Evolutionary conservation across 2,888 invertebrate species (phyloP).

Genomic region (Adela reaumurella): DNA sequence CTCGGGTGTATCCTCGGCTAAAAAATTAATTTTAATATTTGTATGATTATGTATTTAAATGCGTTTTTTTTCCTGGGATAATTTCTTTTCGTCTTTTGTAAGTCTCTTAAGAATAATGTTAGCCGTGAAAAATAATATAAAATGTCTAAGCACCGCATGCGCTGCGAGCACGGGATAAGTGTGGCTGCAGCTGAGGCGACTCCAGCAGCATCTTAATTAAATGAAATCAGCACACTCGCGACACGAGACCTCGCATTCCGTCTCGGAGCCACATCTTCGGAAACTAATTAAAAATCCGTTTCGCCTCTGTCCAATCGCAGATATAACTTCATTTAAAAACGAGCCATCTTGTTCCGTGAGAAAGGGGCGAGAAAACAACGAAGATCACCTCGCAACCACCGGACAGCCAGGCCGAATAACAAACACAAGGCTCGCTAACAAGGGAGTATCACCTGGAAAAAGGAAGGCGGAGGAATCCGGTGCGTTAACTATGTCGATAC

Average conservation of each 20-base stretch:
- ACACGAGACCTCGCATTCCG: slow-evolving; percentile 46
- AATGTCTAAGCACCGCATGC: too few relatives aligned
- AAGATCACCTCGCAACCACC: slow-evolving; percentile 42
- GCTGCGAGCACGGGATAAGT: too few relatives aligned
- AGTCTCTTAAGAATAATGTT: too few relatives aligned
- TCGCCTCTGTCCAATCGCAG: slow-evolving; percentile 50
- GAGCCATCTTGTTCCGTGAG: slow-evolving; percentile 52
- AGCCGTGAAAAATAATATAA: too few relatives aligned
- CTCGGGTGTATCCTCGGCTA: too few relatives aligned
- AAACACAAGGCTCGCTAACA: slow-evolving; percentile 28
- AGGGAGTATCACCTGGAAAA: slow-evolving; percentile 43
- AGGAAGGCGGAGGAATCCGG: slow-evolving; percentile 49
- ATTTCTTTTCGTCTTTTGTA: too few relatives aligned
- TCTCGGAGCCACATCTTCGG: slow-evolving; percentile 52
- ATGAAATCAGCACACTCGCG: slow-evolving; percentile 35
- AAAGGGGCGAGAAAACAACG: slow-evolving; percentile 53
- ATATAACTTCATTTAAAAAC: slow-evolving; percentile 57
- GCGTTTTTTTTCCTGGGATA: too few relatives aligned
- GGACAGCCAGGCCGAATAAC: slow-evolving; percentile 13
- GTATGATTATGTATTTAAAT: too few relatives aligned
- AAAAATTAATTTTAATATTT: too few relatives aligned
- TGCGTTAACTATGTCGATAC: slow-evolving; percentile 54
- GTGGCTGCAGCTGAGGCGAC: too few relatives aligned
- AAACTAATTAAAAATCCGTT: slow-evolving; percentile 57
- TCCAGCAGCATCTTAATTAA: slow-evolving; percentile 36